Evolutionary conservation across 2,797 vertebrate genomes (phyloP).

Genomic region (Gobio occitaniae): DNA sequence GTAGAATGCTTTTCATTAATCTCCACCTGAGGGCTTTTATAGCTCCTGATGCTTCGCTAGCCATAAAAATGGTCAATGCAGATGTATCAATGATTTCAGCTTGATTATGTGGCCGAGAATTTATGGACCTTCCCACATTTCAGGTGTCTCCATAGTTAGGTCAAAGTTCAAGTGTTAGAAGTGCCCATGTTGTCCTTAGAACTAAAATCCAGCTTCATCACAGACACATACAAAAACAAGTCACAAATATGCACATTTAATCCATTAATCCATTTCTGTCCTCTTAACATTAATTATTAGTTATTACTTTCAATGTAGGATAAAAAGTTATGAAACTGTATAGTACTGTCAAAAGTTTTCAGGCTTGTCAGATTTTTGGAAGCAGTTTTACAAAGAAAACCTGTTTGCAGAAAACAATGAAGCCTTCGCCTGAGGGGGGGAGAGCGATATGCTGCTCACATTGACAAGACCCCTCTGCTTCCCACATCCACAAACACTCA

Average conservation of each 20-base stretch:
- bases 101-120: constrained; percentile 28
- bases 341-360: neutral
- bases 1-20: constrained; percentile 49
- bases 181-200: neutral
- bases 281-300: neutral
- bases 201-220: neutral
- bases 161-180: constrained; percentile 1
- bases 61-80: constrained; percentile 29
- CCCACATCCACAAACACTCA: constrained; percentile 16
- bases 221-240: neutral
- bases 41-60: constrained; percentile 23
- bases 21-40: constrained; percentile 43
- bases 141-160: constrained; percentile 9
- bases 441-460: constrained; percentile 59
- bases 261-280: neutral
- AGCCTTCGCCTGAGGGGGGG: constrained; percentile 69
- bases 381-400: constrained; percentile 67
- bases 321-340: neutral
- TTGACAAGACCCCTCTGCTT: constrained; percentile 41
- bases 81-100: constrained; percentile 22
- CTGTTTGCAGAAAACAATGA: constrained; percentile 75
- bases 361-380: constrained; percentile 31
- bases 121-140: constrained; percentile 12
- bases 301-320: neutral
- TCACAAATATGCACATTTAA: neutral